Evolutionary conservation across 53 echinoderm and acorn worm genomes (phyloP).

Genomic region (Holothuria leucospilota): DNA sequence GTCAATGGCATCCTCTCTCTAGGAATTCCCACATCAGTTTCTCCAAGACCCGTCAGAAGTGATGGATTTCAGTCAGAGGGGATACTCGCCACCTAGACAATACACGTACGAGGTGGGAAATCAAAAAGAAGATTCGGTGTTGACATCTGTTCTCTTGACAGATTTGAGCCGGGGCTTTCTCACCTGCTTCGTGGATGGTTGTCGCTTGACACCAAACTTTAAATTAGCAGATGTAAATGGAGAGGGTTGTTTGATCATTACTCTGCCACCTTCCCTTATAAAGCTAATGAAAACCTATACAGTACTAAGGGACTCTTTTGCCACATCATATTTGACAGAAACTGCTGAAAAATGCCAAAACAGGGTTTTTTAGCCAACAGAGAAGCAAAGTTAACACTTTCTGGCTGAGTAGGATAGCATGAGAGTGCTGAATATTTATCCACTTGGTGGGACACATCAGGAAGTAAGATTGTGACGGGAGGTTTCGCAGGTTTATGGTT

Average conservation of each 20-base stretch:
- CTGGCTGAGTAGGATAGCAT: too few species aligned
- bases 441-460: too few species aligned
- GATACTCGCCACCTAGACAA: slow-evolving; percentile 33
- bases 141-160: slow-evolving; percentile 44
- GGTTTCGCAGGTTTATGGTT: too few species aligned
- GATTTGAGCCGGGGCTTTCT: slow-evolving; percentile 21
- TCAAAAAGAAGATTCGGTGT: slow-evolving; percentile 37
- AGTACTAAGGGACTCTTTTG: slow-evolving; percentile 40
- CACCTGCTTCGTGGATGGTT: slow-evolving; percentile 32
- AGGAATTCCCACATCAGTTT: slow-evolving; percentile 31
- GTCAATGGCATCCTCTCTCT: slow-evolving; percentile 16
- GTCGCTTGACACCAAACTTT: slow-evolving; percentile 30
- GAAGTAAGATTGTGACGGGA: too few species aligned
- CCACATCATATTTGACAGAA: slow-evolving; percentile 21
- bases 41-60: slow-evolving; percentile 19
- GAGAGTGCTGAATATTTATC: too few species aligned
- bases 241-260: slow-evolving; percentile 41
- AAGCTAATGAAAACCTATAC: slow-evolving; percentile 41
- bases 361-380: too few species aligned
- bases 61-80: slow-evolving; percentile 36
- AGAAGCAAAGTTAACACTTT: too few species aligned
- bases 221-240: slow-evolving; percentile 52
- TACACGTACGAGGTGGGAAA: slow-evolving; percentile 44
- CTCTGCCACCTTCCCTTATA: slow-evolving; percentile 35
- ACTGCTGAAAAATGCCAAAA: slow-evolving; percentile 4